These are phyloP conservation scores for Salvelinus sp. DNA, from an alignment of 2,113 vertebrate genomes.

Conservation along the genomic window DNA sequence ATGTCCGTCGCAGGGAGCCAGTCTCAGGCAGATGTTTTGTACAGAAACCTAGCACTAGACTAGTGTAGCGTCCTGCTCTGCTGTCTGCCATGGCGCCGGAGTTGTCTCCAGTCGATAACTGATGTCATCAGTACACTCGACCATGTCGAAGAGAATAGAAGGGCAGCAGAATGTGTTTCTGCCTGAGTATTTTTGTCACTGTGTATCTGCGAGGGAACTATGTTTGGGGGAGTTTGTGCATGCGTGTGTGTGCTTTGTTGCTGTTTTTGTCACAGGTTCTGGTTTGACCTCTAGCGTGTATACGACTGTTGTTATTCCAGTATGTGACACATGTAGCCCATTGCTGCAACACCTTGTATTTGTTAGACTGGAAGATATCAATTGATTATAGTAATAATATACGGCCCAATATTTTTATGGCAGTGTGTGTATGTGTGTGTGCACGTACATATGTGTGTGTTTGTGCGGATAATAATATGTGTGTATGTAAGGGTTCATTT, in stretches of 20 bases:
- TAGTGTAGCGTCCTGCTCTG: too few relatives aligned
- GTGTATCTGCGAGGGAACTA: neutral
- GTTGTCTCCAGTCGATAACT: neutral
- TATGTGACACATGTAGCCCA: neutral
- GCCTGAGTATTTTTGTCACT: slow-evolving; percentile 2
- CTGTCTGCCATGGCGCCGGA: neutral
- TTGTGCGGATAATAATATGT: neutral
- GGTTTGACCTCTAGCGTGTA: neutral
- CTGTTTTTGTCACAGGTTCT: neutral
- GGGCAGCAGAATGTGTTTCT: slow-evolving; percentile 9
- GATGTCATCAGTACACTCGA: slow-evolving; percentile 1
- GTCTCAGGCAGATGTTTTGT: slow-evolving; percentile 17
- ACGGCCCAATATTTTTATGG: too few relatives aligned
- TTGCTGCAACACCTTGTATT: neutral
- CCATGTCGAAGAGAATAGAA: neutral
- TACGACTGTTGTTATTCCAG: neutral
- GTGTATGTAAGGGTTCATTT: too few relatives aligned
- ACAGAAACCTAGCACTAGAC: neutral
- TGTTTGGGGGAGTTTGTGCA: neutral
- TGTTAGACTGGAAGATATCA: neutral
- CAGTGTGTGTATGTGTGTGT: neutral
- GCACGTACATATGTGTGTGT: neutral
- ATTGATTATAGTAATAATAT: too few relatives aligned
- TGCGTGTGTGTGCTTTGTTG: neutral
- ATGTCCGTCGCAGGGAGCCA: slow-evolving; percentile 33